A percentile compares a stretch with the other conserved stretches of the same genome.
These are phyloP conservation scores for Danaus melanippus DNA, from an alignment of 1,140 invertebrate genomes.

Conservation along the genomic window DNA sequence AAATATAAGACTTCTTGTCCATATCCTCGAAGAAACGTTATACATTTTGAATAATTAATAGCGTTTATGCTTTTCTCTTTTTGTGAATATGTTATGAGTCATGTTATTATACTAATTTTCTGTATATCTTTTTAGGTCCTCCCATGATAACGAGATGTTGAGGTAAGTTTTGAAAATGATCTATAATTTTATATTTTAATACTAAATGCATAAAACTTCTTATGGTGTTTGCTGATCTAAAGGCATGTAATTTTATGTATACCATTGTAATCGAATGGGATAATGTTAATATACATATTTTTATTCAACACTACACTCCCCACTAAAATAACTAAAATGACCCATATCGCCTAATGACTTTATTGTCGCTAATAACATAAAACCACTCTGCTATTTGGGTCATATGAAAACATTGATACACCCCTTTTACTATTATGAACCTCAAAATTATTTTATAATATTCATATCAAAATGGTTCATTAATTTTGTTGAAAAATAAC, in stretches of 20 bases:
- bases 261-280: too few relatives aligned
- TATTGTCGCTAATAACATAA: constrained; percentile 24
- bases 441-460: neutral
- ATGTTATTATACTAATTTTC: constrained; percentile 8
- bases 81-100: constrained; percentile 10
- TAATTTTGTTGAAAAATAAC: too few relatives aligned
- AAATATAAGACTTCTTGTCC: constrained; percentile 16
- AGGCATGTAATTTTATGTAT: too few relatives aligned
- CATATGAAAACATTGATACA: constrained; percentile 20
- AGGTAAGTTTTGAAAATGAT: too few relatives aligned
- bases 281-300: too few relatives aligned
- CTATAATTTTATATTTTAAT: too few relatives aligned
- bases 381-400: constrained; percentile 25
- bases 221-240: too few relatives aligned
- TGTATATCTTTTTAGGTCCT: constrained; percentile 14
- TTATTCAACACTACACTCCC: too few relatives aligned
- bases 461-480: too few relatives aligned
- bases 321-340: constrained; percentile 1
- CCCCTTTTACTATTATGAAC: constrained; percentile 10
- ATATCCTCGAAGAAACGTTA: constrained; percentile 18
- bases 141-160: too few relatives aligned
- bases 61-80: constrained; percentile 11
- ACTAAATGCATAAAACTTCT: too few relatives aligned
- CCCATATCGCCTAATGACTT: constrained; percentile 20
- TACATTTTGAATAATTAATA: constrained; percentile 23